phyloP scores from a whole-genome alignment of 2,888 invertebrate species.

The Nephrotoma flavescens region DNA sequence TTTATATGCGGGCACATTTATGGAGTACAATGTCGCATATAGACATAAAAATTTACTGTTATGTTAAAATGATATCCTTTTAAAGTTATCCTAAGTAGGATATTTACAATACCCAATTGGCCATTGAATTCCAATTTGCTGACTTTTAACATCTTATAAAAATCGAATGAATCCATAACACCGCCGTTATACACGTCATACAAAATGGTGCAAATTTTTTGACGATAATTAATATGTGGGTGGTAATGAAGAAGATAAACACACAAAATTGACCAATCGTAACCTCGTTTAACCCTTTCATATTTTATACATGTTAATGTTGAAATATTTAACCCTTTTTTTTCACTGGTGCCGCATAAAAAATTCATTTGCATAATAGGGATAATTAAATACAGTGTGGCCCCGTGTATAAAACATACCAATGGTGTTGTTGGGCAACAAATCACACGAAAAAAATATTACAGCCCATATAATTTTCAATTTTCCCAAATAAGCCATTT shows the following conservation, averaged over 20 bases:
- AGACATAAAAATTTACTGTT: neutral
- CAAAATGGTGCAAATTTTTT: neutral
- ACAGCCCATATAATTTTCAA: neutral
- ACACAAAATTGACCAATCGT: neutral
- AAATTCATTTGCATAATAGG: neutral
- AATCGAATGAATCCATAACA: neutral
- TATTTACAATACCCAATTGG: neutral
- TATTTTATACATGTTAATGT: neutral
- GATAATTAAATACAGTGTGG: neutral
- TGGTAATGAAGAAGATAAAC: neutral
- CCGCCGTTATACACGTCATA: neutral
- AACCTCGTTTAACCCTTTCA: neutral
- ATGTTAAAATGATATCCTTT: neutral
- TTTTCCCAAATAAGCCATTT: neutral
- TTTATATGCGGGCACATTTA: neutral
- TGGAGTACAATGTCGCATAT: neutral
- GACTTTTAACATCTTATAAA: neutral
- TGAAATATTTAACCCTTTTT: neutral
- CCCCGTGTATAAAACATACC: neutral
- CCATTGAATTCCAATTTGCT: neutral
- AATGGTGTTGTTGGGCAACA: neutral
- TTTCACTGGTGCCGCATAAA: neutral
- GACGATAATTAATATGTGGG: neutral
- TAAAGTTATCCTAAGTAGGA: neutral
- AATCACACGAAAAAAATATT: neutral